phyloP scores from a whole-genome alignment of 2,888 invertebrate genomes.

The Dorcus parallelipipedus region DNA sequence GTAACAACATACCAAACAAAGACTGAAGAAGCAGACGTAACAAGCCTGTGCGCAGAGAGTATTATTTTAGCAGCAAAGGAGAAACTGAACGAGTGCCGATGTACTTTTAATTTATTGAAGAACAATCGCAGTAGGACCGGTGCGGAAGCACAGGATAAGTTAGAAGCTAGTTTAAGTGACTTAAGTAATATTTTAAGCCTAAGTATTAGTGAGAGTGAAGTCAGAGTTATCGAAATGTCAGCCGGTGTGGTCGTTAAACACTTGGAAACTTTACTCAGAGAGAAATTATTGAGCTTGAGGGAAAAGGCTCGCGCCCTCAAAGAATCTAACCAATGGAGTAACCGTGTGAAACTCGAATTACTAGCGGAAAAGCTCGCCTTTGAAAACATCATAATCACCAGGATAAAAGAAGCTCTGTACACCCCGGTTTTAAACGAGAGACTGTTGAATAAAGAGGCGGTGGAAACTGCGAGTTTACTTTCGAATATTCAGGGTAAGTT shows the following conservation, averaged over 20 bases:
- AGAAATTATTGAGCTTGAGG: conserved; percentile 66
- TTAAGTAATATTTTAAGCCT: conserved; percentile 58
- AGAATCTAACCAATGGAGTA: conserved; percentile 66
- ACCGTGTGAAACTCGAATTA: conserved; percentile 64
- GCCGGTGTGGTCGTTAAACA: conserved; percentile 61
- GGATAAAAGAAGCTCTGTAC: conserved; percentile 65
- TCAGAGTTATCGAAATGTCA: conserved; percentile 55
- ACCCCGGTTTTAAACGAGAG: conserved; percentile 48
- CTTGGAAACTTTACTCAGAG: conserved; percentile 64
- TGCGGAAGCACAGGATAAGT: conserved; percentile 63
- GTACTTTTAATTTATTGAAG: conserved; percentile 61
- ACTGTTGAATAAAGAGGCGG: conserved; percentile 65
- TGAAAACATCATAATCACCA: conserved; percentile 65
- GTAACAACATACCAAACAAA: conserved; percentile 33
- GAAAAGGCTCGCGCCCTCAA: conserved; percentile 64
- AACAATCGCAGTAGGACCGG: conserved; percentile 60
- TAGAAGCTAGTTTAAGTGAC: conserved; percentile 63
- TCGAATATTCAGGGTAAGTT: conserved; percentile 67
- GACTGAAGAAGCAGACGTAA: conserved; percentile 50
- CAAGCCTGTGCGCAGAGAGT: conserved; percentile 20
- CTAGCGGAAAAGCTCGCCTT: conserved; percentile 78
- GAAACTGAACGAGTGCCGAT: conserved; percentile 66
- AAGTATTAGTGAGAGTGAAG: conserved; percentile 51
- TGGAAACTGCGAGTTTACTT: conserved; percentile 75
- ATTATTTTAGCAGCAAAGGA: conserved; percentile 52